phyloP scores from a whole-genome alignment of 2,113 vertebrate genomes.

The Agapornis roseicollis region DNA sequence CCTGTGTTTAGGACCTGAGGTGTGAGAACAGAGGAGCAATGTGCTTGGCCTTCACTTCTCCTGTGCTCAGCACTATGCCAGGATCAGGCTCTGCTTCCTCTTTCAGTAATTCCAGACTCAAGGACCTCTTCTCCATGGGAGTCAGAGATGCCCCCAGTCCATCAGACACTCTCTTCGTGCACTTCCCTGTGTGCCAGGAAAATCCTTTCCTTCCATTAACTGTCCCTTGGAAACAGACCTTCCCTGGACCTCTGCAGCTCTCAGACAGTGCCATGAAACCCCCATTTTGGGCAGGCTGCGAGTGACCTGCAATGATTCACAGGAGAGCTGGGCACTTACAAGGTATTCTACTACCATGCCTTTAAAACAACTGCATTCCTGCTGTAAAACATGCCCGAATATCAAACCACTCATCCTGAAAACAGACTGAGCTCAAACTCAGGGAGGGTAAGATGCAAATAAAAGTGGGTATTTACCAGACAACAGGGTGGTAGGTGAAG shows the following conservation, averaged over 20 bases:
- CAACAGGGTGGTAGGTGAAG: background rate
- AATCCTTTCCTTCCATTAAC: background rate
- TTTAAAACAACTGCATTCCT: background rate
- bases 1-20: background rate
- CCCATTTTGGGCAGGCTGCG: background rate
- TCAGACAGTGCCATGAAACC: background rate
- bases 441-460: background rate
- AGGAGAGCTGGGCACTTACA: background rate
- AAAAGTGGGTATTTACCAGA: conserved; percentile 1
- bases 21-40: background rate
- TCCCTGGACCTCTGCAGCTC: background rate
- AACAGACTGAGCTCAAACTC: background rate
- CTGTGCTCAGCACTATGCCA: background rate
- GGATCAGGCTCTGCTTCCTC: background rate
- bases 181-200: background rate
- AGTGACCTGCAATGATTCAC: background rate
- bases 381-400: background rate
- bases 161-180: background rate
- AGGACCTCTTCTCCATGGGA: background rate
- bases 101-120: background rate
- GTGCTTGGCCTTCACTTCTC: background rate
- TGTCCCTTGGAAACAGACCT: background rate
- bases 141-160: background rate
- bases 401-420: background rate
- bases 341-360: background rate